Evolutionary conservation across 2,797 vertebrate species (phyloP), one percentile per base, ranked within the genome.

Genomic region (Pipistrellus nathusii): DNA sequence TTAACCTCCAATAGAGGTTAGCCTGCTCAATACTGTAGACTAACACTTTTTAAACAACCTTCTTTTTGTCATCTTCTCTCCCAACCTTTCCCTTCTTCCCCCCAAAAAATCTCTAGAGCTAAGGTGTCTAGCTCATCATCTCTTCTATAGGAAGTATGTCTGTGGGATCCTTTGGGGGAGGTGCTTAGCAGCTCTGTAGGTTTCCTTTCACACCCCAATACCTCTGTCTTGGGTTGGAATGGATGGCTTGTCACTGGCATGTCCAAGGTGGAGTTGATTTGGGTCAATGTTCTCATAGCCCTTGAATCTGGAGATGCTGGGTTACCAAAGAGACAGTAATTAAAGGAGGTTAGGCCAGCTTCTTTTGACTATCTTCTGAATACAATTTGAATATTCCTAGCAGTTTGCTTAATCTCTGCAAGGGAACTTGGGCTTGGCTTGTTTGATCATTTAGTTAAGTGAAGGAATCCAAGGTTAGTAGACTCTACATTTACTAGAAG

Each of bases 401-500:
- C 15, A 38, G 8, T 59, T 57, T 86, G 68, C 53, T 86, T 92
- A 86, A 30, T 62, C 38, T 92, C 14, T 57, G 30, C 27, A 55
- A 85, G 55, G 38, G 15, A 92, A 53, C 30, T 80, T 48, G 57
- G 10, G 11, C 73, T 95, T 96, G 83, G 9, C 32, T 30, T 57
- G 32, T 68, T 80, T 86, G 51, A 48, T 72, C 59, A 77, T 0
- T 32, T 94, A 51, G 78, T 62, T 62, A 91, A 8, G 5, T 12
- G 71, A 64, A 83, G 51, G 27, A 81, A 0, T 5, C 25, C 8
- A 48, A 62, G 35, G 64, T 94, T 95, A 12, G 55, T 53, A 32
- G 55, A 68, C 10, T 90, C 6, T 92, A 78, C 59, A 57, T 95
- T 89, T 90, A 68, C 94, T 87, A 80, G 75, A 57, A 75, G n/a